Conservation (phyloP, 2,888 invertebrate genomes). For the Heliconius hortense region DNA sequence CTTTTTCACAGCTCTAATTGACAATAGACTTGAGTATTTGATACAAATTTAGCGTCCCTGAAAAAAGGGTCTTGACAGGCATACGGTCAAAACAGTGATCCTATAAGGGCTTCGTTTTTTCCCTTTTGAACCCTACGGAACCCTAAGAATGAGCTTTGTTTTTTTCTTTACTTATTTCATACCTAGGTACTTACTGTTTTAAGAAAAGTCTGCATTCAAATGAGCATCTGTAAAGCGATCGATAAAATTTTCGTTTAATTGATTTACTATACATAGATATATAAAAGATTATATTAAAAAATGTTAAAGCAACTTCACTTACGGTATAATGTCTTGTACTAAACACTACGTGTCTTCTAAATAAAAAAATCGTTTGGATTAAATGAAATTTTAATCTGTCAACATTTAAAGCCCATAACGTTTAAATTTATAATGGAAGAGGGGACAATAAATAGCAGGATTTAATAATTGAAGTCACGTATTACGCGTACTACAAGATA, state of each 20-base stretch:
- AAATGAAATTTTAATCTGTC: slow-evolving; percentile 1
- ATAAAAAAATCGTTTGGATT: neutral
- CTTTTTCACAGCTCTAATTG: no score
- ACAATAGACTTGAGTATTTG: no score
- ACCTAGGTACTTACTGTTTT: neutral
- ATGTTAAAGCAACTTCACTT: no score
- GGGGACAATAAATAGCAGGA: slow-evolving; percentile 30
- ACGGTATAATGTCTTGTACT: no score
- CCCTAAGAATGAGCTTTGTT: neutral
- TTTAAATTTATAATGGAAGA: slow-evolving; percentile 24
- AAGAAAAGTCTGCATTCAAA: slow-evolving; percentile 4
- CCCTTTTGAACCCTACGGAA: no score
- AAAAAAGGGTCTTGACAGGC: no score
- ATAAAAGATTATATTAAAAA: no score
- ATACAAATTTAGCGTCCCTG: no score
- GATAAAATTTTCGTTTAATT: neutral
- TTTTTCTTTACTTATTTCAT: neutral
- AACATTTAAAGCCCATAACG: slow-evolving; percentile 17
- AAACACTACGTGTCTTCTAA: no score
- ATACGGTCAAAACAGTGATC: no score
- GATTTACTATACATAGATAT: no score
- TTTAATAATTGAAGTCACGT: slow-evolving; percentile 24
- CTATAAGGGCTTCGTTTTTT: no score
- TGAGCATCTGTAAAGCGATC: neutral
- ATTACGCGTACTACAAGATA: neutral